Evolutionary conservation across 2,797 vertebrate species (phyloP), one percentile per base, ranked within the genome.

Genomic region (Nannoperca obscura): DNA sequence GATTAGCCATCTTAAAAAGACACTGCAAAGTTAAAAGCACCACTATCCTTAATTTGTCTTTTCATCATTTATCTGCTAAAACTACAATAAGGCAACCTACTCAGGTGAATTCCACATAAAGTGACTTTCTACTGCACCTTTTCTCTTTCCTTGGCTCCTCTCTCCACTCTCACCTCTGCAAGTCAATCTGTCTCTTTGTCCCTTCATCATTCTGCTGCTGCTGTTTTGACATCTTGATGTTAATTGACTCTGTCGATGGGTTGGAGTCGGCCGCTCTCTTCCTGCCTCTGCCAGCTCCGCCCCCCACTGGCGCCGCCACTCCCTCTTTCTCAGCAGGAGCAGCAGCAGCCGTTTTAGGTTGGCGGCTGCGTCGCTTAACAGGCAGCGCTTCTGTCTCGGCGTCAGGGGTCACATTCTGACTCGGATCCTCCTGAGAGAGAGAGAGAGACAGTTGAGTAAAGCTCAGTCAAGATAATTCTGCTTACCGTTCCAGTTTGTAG

Each of bases 141-240:
- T 27, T 30, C 57, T 14, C 11, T 34, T 11, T 24, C 47, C 19
- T 47, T 15, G 12, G 19, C 42, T 40, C 7, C 46, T 15, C 22
- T 24, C 66, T 40, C 7, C 46, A 13, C 22, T 24, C 66, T 88
- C 84, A 99, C 98, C 98, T 99, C 93, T 99, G 98, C 73, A 99
- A 91, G 91, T 99, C 98, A n/a, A 99, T 98, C 85, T 98, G 97
- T 93, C 97, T 96, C 94, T 98, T 97, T 92, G 97, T 93, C 84
- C 95, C 96, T 78, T 95, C 94, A 80, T 97, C 95, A 81, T 97
- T 99, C 94, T 96, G 96, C 89, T 96, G 95, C 84, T 97, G 96
- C 89, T 97, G 97, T 96, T 98, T 99, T 92, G 97, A 97, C 94
- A 96, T 95, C 96, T 99, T 99, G 94, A 96, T 95, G 81, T 96